Conservation (phyloP, 2,113 vertebrate genomes). For the Alligator sinensis region DNA sequence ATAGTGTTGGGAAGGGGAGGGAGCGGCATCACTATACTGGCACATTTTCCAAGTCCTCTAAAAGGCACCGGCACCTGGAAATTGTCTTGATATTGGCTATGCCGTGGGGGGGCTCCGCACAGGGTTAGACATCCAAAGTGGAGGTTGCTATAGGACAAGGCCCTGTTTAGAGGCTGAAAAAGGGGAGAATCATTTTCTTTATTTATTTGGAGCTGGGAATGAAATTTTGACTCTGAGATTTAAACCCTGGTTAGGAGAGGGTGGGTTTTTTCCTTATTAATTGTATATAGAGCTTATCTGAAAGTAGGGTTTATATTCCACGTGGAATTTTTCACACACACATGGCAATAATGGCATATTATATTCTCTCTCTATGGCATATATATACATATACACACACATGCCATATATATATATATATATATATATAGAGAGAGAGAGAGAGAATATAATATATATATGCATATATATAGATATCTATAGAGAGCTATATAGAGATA, state of each 20-base stretch:
- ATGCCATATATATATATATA: too few species aligned
- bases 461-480: too few species aligned
- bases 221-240: not conserved
- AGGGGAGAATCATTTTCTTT: not conserved
- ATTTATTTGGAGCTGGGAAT: not conserved
- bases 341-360: too few species aligned
- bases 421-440: too few species aligned
- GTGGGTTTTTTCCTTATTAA: not conserved
- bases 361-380: too few species aligned
- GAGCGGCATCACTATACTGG: not conserved
- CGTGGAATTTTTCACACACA: not conserved
- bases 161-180: not conserved
- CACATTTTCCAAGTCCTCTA: not conserved
- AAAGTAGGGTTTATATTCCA: not conserved
- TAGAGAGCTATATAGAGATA: too few species aligned
- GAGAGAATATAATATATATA: too few species aligned
- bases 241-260: not conserved
- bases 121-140: not conserved
- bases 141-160: not conserved
- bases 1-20: too few species aligned
- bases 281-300: not conserved
- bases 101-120: not conserved
- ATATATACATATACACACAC: too few species aligned
- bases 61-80: not conserved
- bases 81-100: not conserved